These are phyloP conservation scores for Lamellibrachia columna DNA, from an alignment of 2,888 invertebrate species.

Conservation along the genomic window DNA sequence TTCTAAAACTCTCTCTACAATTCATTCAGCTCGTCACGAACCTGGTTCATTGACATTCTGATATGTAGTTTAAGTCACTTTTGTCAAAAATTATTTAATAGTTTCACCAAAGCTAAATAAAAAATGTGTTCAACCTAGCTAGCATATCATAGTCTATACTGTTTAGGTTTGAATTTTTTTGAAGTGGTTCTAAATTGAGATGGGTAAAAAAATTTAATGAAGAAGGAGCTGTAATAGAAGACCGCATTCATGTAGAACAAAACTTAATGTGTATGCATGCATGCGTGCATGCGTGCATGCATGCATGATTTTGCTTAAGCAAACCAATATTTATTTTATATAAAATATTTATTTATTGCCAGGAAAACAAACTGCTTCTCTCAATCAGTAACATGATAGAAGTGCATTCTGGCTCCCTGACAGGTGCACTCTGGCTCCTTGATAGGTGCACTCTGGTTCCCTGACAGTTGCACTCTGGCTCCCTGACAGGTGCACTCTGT, in stretches of 20 bases:
- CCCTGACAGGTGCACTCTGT: neutral
- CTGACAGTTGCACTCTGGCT: neutral
- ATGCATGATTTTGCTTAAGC: neutral
- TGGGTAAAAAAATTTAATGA: neutral
- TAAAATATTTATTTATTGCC: neutral
- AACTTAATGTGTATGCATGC: neutral
- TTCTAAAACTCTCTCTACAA: too few species aligned
- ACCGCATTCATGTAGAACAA: neutral
- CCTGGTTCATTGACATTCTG: too few species aligned
- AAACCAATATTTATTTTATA: neutral
- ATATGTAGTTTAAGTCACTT: neutral
- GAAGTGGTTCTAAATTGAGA: neutral
- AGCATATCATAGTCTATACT: neutral
- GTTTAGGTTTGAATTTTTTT: too few species aligned
- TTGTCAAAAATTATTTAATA: neutral
- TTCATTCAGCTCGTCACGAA: too few species aligned
- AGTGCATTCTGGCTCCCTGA: neutral
- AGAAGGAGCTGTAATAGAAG: neutral
- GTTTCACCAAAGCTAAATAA: neutral
- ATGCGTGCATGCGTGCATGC: neutral
- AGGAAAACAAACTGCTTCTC: neutral
- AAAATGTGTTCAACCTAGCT: neutral
- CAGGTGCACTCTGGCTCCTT: neutral
- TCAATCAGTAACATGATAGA: neutral
- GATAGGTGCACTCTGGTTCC: neutral